Conservation (phyloP, 2,797 vertebrate species). For the Anguilla marmorata region DNA sequence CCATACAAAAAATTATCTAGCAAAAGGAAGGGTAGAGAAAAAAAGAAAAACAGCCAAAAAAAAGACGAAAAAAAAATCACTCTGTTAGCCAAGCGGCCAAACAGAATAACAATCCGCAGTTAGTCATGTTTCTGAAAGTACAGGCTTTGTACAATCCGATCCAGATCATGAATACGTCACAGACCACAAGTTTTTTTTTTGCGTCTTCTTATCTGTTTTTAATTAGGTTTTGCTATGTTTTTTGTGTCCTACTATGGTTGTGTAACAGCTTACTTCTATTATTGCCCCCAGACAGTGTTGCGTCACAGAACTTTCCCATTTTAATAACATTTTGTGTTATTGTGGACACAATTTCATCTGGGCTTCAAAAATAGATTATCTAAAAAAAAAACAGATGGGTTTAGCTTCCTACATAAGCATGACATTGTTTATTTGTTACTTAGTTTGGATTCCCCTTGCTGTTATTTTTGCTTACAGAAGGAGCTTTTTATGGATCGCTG, state of each 20-base stretch:
- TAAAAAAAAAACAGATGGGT: conserved; percentile 1
- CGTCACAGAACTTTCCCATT: not conserved
- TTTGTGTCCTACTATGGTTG: not conserved
- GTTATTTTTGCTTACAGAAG: not conserved
- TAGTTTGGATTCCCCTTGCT: not conserved
- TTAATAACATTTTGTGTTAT: not conserved
- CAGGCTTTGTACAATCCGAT: conserved; percentile 4
- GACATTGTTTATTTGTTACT: not conserved
- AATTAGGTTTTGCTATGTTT: not conserved
- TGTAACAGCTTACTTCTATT: not conserved
- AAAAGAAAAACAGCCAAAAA: conserved; percentile 6
- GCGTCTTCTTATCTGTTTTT: conserved; percentile 11
- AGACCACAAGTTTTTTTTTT: not conserved
- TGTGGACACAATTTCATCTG: conserved; percentile 1
- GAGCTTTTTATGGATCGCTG: not conserved
- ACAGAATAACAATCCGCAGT: conserved; percentile 10
- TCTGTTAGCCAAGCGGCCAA: not conserved
- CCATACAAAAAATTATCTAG: conserved; percentile 10
- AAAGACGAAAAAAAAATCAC: not conserved
- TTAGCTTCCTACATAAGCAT: not conserved
- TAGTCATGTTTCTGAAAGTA: conserved; percentile 23
- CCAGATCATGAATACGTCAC: not conserved
- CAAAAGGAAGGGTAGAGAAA: not conserved
- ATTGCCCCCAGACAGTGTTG: not conserved
- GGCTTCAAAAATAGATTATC: conserved; percentile 28